phyloP scores from a whole-genome alignment of 2,888 invertebrate genomes.

The Mechanitis messenoides region DNA sequence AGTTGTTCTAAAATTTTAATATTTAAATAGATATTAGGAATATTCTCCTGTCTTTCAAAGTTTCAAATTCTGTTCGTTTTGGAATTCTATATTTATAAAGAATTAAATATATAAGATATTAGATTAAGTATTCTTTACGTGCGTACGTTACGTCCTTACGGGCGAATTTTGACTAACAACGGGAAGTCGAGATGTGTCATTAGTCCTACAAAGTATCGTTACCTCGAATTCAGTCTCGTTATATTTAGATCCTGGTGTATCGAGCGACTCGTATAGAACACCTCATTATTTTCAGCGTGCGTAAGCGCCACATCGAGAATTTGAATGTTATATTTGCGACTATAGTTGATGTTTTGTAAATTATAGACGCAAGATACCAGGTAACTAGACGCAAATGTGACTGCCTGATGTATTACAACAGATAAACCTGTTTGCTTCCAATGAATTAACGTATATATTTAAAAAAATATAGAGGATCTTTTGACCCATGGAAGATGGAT shows the following conservation, averaged over 20 bases:
- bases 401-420: slow-evolving; percentile 37
- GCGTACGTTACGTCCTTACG: slow-evolving; percentile 3
- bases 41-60: no score
- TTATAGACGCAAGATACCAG: slow-evolving; percentile 25
- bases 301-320: slow-evolving; percentile 36
- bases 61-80: no score
- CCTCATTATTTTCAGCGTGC: slow-evolving; percentile 37
- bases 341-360: slow-evolving; percentile 28
- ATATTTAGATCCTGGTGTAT: slow-evolving; percentile 34
- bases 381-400: slow-evolving; percentile 33
- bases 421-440: slow-evolving; percentile 37
- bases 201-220: slow-evolving; percentile 29
- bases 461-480: slow-evolving; percentile 33
- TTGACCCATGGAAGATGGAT: slow-evolving; percentile 61
- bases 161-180: slow-evolving; percentile 9
- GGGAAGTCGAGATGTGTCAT: slow-evolving; percentile 22
- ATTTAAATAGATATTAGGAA: no score
- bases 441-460: slow-evolving; percentile 37
- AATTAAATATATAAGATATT: no score
- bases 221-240: slow-evolving; percentile 32
- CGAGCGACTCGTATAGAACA: slow-evolving; percentile 25
- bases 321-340: slow-evolving; percentile 39
- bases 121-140: no score
- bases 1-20: no score
- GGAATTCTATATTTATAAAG: no score